A percentile compares a stretch with the other conserved stretches of the same genome.
Evolutionary conservation across 2,888 invertebrate species (phyloP).

Genomic region (Lithodes maja): DNA sequence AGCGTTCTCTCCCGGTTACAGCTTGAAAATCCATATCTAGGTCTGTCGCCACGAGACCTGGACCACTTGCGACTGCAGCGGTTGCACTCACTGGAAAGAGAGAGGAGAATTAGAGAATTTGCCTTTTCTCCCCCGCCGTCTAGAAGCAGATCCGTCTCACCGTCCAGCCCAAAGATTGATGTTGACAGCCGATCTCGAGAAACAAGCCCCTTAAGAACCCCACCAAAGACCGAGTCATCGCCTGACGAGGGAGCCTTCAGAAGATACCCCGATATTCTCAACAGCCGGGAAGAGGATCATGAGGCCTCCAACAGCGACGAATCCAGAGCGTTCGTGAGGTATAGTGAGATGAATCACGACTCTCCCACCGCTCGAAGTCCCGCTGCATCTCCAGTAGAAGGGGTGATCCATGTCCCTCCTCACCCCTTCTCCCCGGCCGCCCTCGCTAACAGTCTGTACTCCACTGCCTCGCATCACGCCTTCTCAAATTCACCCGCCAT

Average conservation of each 20-base stretch:
- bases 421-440: conserved; percentile 39
- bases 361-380: conserved; percentile 21
- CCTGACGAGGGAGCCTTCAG: conserved; percentile 28
- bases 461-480: conserved; percentile 35
- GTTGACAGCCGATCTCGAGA: conserved; percentile 63
- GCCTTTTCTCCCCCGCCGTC: conserved; percentile 43
- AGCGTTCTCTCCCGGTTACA: conserved; percentile 56
- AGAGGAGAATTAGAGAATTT: conserved; percentile 45
- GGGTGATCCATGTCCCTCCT: conserved; percentile 22
- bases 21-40: conserved; percentile 57
- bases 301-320: conserved; percentile 43
- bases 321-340: conserved; percentile 47
- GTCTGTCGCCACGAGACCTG: conserved; percentile 51
- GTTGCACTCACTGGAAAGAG: conserved; percentile 28
- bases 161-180: conserved; percentile 64
- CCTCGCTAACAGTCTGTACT: conserved; percentile 53
- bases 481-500: conserved; percentile 27
- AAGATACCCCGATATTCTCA: conserved; percentile 22
- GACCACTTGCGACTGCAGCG: conserved; percentile 55
- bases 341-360: conserved; percentile 9
- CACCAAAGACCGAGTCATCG: conserved; percentile 26
- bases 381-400: conserved; percentile 28
- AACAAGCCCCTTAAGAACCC: conserved; percentile 51
- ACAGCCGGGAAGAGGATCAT: conserved; percentile 30
- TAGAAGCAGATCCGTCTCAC: conserved; percentile 44